Evolutionary conservation across 2,888 invertebrate genomes (phyloP).

Genomic region (Sarcophaga rosellei): DNA sequence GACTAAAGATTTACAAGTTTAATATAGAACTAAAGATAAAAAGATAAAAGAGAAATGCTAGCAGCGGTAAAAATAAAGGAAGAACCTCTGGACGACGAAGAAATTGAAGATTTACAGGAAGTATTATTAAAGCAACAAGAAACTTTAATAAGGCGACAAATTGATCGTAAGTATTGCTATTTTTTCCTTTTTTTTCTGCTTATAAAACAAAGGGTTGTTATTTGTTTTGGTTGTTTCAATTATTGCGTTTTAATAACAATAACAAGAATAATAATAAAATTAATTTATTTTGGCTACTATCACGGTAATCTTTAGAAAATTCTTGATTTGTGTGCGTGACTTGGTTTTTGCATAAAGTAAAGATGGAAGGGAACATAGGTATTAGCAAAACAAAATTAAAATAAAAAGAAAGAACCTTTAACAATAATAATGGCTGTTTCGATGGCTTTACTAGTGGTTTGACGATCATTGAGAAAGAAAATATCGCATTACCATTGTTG

Average conservation of each 20-base stretch:
- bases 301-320: slow-evolving; percentile 23
- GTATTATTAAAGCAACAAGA: slow-evolving; percentile 46
- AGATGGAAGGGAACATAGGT: slow-evolving; percentile 13
- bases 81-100: slow-evolving; percentile 61
- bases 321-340: background rate
- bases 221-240: background rate
- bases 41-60: slow-evolving; percentile 41
- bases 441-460: slow-evolving; percentile 26
- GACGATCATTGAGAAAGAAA: slow-evolving; percentile 34
- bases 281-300: background rate
- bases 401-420: slow-evolving; percentile 46
- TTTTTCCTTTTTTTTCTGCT: background rate
- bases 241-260: background rate
- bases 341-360: background rate
- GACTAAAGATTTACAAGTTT: slow-evolving; percentile 16
- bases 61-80: slow-evolving; percentile 68
- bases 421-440: slow-evolving; percentile 3
- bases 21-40: slow-evolving; percentile 2
- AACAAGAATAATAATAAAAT: background rate
- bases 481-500: slow-evolving; percentile 19
- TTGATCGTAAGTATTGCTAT: slow-evolving; percentile 48
- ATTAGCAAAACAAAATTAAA: slow-evolving; percentile 21
- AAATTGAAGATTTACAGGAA: slow-evolving; percentile 58
- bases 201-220: slow-evolving; percentile 12
- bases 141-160: slow-evolving; percentile 49